A percentile compares a stretch with the other conserved stretches of the same genome.
Conservation (phyloP, 2,797 vertebrate species). For the Steatocranus sp. region DNA sequence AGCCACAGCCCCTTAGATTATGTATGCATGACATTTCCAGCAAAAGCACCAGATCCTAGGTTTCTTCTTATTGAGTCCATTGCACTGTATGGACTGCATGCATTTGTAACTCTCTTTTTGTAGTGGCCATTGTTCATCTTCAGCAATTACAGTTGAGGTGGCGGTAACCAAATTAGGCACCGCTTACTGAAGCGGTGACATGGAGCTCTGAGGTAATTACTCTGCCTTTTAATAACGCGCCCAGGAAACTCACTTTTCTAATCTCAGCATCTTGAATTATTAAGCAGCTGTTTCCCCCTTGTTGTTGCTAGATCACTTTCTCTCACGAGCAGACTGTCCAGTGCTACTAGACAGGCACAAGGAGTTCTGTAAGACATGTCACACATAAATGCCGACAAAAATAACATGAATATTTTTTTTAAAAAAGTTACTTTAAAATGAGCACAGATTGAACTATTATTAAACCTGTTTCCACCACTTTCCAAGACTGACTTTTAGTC, state of each 20-base stretch:
- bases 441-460: background rate
- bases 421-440: background rate
- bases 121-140: conserved; percentile 61
- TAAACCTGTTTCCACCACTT: background rate
- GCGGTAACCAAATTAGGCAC: conserved; percentile 71
- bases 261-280: conserved; percentile 80
- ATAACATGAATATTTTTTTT: background rate
- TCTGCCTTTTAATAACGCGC: conserved; percentile 74
- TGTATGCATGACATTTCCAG: background rate
- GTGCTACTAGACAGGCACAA: background rate
- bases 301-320: conserved; percentile 36
- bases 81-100: background rate
- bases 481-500: background rate
- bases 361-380: background rate
- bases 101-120: background rate
- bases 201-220: conserved; percentile 76
- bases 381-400: background rate
- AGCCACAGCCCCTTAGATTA: background rate
- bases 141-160: conserved; percentile 65
- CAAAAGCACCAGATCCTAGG: background rate
- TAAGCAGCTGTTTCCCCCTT: conserved; percentile 69
- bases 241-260: conserved; percentile 71
- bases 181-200: conserved; percentile 72
- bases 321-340: background rate
- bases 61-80: conserved; percentile 12